These are phyloP conservation scores for Argopecten irradians DNA, from an alignment of 1,140 invertebrate species.

Conservation along the genomic window DNA sequence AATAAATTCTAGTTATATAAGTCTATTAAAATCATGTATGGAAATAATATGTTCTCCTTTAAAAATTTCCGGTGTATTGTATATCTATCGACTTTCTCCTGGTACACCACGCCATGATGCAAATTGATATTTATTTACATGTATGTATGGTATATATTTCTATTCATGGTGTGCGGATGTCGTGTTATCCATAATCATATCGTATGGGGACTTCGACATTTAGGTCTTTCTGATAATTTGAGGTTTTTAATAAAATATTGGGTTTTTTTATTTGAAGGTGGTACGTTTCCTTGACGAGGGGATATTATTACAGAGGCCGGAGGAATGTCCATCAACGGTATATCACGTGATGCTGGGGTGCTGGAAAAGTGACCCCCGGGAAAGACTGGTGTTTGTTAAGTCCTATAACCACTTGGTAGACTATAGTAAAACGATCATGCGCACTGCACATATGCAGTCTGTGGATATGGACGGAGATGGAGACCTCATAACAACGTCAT, in stretches of 20 bases:
- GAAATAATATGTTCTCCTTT: no score
- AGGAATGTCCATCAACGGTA: conserved; percentile 87
- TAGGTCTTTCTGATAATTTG: not conserved
- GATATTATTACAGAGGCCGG: conserved; percentile 88
- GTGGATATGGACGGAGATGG: conserved; percentile 27
- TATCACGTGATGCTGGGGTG: conserved; percentile 90
- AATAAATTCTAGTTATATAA: no score
- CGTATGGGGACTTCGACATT: not conserved
- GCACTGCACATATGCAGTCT: conserved; percentile 38
- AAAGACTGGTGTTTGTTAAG: conserved; percentile 86
- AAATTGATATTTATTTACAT: no score
- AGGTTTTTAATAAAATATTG: no score
- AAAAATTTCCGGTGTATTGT: no score
- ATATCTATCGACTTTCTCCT: no score
- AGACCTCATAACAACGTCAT: not conserved
- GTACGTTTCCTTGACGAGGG: conserved; percentile 90
- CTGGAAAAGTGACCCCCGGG: conserved; percentile 89
- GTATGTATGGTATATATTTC: no score
- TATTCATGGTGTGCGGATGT: not conserved
- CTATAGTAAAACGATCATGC: conserved; percentile 60
- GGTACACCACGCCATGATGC: no score
- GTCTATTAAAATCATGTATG: no score
- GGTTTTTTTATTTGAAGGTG: conserved; percentile 79
- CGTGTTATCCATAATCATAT: not conserved
- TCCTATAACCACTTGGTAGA: conserved; percentile 83